Evolutionary conservation across 2,113 vertebrate species (phyloP), one percentile per base, ranked within the genome.

Genomic region (Oryzias javanicus): DNA sequence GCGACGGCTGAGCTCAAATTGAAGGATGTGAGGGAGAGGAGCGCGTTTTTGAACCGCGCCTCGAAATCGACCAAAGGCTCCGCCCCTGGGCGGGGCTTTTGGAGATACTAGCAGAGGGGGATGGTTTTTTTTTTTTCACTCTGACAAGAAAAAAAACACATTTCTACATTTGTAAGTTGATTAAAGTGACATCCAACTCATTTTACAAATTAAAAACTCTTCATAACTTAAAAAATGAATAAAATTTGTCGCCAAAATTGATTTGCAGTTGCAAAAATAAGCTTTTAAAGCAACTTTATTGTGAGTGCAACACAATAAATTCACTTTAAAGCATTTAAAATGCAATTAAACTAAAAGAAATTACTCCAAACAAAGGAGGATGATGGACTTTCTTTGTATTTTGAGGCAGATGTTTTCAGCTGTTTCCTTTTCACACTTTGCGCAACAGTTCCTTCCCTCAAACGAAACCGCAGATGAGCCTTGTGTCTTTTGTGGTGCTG

Each of bases 21-120:
- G 81, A 86, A 86, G 81, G 81, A 72, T 63, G 73, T 60, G 47
- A 57, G 65, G 66, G 73, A 81, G 66, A 70, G 54, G 65, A 66
- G 84, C 78, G 86, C 76, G 76, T 90, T 86, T 87, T 89, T 89
- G 83, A 88, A 88, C 86, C 70, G 84, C 79, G 87, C 82, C 86
- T 88, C 86, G 79, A 85, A 89, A 80, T 83, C 83, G 67, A 79
- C 66, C 62, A 1, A 3, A 82, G 74, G 48, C 87, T 71, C 89
- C 90, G 53, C 91, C 91, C 80, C 78, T 44, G 64, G 89, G 91
- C 89, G 90, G 72, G 80, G 13, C 19, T 27, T 2, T 17, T 55
- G 41, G 86, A 88, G 89, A 90, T 91, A 69, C 15, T 20, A 52
- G 27, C 54, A 67, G 63, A 64, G 62, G 74, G 74, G 74, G 74